Base-by-base conservation (phyloP, 2,113 vertebrate species). In the Rhinolophus ferrumequinum region DNA sequence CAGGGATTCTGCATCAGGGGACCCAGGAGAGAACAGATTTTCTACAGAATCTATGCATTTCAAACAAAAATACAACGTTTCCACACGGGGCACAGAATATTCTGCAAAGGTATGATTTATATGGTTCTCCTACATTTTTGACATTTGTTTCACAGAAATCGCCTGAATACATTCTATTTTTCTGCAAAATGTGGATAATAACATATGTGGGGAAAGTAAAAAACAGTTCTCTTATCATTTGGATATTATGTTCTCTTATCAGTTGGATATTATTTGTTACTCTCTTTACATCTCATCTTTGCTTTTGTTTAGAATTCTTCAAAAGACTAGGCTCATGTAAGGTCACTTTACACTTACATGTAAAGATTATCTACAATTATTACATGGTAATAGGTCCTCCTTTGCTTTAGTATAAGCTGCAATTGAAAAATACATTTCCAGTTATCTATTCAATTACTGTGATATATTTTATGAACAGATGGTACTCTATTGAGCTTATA, bases 81-180 rank as follows among this genome's bases (percentile, higher is more conserved):
- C 38, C 64, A 91, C 2, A n/a, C 26, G 92, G 16, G 47, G 41
- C 9, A 92, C 30, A 95, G n/a, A 94, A 62, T 79, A 90, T 66
- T 94, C 47, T 88, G 44, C 75, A 91, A 88, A 73, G 90, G 41
- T 50, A 44, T 77, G 64, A 97, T 97, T 91, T 95, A 58, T 44
- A 75, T 80, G 58, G 28, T n/a, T 83, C 24, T 50, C 0, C 88
- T 95, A 87, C 60, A 67, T 92, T 96, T 97, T 35, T 87, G 93
- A 96, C 87, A 92, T 79, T 90, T 95, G 66, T 83, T 96, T 90
- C 92, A 95, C 50, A 96, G 82, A 96, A 96, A 96, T n/a, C 33
- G 64, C 47, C 93, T 83, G 33, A 89, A 90, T 75, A 90, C 72
- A 89, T 13, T 94, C 52, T 92, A 92, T 60, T 94, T 82, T 96